Conservation (phyloP, 1,140 invertebrate species). For the Drosophila arawakana region DNA sequence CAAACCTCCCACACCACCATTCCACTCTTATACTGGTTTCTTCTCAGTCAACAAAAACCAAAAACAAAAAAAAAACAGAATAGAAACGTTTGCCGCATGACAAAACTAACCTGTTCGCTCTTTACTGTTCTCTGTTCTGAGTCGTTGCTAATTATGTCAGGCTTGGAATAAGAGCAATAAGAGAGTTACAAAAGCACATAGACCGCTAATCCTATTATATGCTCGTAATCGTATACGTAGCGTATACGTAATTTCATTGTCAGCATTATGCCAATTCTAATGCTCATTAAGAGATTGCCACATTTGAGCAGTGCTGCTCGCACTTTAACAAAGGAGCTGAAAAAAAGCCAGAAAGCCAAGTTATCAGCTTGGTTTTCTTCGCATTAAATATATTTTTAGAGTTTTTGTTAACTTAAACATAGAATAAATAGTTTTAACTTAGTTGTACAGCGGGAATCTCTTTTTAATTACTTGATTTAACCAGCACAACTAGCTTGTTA, state of each 20-base stretch:
- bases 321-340: no score
- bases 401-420: no score
- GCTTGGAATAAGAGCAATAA: constrained; percentile 12
- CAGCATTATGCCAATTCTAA: constrained; percentile 53
- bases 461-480: no score
- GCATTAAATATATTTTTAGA: no score
- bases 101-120: constrained; percentile 38
- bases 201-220: constrained; percentile 65
- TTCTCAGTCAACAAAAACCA: constrained; percentile 14
- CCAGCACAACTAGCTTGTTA: no score
- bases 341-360: no score
- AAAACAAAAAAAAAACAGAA: constrained; percentile 6
- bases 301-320: constrained; percentile 49
- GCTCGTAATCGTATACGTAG: background rate
- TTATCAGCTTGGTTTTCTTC: no score
- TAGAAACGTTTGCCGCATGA: constrained; percentile 33
- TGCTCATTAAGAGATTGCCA: constrained; percentile 77
- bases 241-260: constrained; percentile 65
- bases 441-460: no score
- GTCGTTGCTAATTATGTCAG: constrained; percentile 45
- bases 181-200: constrained; percentile 22
- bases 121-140: constrained; percentile 1
- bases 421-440: no score
- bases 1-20: constrained; percentile 37
- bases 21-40: constrained; percentile 24